Evolutionary conservation across 2,888 invertebrate genomes (phyloP).

Genomic region (Lobophora halterata): DNA sequence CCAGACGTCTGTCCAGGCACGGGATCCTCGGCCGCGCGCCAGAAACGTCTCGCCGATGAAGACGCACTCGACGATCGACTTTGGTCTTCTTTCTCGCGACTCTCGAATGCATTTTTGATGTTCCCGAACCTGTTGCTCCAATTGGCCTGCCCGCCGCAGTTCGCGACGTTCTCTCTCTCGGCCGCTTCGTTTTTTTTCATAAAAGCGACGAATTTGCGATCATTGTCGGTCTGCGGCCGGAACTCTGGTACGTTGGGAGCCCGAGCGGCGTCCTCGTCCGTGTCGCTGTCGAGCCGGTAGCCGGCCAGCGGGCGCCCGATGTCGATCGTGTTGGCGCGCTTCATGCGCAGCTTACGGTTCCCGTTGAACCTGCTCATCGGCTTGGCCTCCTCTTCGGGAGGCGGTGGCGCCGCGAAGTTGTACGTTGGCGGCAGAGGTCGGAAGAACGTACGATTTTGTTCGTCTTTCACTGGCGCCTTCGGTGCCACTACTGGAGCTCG

Average conservation of each 20-base stretch:
- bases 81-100: slow-evolving; percentile 59
- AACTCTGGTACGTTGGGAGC: slow-evolving; percentile 83
- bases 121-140: slow-evolving; percentile 93
- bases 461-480: slow-evolving; percentile 43
- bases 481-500: slow-evolving; percentile 36
- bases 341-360: slow-evolving; percentile 88
- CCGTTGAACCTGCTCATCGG: slow-evolving; percentile 73
- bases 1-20: slow-evolving; percentile 39
- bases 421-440: slow-evolving; percentile 67
- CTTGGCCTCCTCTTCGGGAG: slow-evolving; percentile 58
- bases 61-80: slow-evolving; percentile 69
- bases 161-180: slow-evolving; percentile 34
- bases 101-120: slow-evolving; percentile 91
- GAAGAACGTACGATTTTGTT: slow-evolving; percentile 52
- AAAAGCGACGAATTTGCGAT: slow-evolving; percentile 90
- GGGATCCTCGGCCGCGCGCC: slow-evolving; percentile 82
- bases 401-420: slow-evolving; percentile 64
- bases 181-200: slow-evolving; percentile 85
- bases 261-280: slow-evolving; percentile 65
- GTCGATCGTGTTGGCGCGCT: slow-evolving; percentile 93
- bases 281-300: slow-evolving; percentile 74
- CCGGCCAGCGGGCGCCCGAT: slow-evolving; percentile 87
- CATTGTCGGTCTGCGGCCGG: slow-evolving; percentile 91
- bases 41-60: slow-evolving; percentile 80
- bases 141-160: slow-evolving; percentile 69